Conservation (phyloP, 2,888 invertebrate genomes). For the Drosophila mettleri region DNA sequence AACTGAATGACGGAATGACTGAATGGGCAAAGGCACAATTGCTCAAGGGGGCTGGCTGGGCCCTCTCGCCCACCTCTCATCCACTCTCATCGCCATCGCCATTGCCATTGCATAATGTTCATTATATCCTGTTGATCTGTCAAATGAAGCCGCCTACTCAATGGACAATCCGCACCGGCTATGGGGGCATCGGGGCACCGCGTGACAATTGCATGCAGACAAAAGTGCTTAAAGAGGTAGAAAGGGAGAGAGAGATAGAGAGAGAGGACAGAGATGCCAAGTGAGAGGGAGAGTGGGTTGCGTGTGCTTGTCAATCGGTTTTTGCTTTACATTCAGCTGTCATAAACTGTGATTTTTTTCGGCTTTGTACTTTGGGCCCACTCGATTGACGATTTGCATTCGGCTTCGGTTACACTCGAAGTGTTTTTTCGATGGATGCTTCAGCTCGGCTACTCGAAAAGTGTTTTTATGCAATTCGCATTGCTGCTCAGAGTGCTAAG, state of each 20-base stretch:
- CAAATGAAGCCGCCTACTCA: slow-evolving; percentile 57
- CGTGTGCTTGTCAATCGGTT: neutral
- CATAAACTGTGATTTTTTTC: slow-evolving; percentile 25
- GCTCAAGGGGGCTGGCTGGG: neutral
- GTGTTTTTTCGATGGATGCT: neutral
- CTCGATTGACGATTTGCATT: slow-evolving; percentile 12
- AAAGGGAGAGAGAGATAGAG: neutral
- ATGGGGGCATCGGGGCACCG: slow-evolving; percentile 1
- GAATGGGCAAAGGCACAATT: slow-evolving; percentile 62
- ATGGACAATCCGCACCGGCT: slow-evolving; percentile 43
- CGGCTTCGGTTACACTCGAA: neutral
- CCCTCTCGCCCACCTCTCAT: slow-evolving; percentile 40
- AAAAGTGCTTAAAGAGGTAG: slow-evolving; percentile 33
- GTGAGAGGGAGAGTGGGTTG: neutral
- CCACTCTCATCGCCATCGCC: slow-evolving; percentile 63
- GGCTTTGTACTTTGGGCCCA: neutral
- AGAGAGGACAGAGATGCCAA: neutral
- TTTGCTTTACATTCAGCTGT: slow-evolving; percentile 22
- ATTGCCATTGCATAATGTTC: slow-evolving; percentile 73
- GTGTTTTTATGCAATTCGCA: neutral
- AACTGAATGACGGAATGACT: slow-evolving; percentile 74
- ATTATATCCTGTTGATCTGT: slow-evolving; percentile 80
- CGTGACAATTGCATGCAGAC: slow-evolving; percentile 41
- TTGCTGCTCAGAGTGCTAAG: neutral
- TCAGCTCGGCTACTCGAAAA: neutral